phyloP scores from a whole-genome alignment of 2,113 vertebrate species.

The Ochotona curzoniae region DNA sequence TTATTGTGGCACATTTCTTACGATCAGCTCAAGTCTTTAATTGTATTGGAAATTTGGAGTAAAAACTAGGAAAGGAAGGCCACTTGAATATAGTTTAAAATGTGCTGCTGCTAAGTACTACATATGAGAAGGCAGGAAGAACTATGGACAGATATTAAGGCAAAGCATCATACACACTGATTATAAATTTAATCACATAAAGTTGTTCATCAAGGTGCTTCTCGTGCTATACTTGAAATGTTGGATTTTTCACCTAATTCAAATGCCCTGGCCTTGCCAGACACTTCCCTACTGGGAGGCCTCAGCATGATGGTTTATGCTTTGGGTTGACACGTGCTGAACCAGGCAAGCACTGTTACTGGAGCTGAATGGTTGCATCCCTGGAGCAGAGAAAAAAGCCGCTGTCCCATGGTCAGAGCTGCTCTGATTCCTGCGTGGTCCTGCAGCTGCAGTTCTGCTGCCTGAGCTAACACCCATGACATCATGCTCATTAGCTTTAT shows the following conservation, averaged over 20 bases:
- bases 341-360: neutral
- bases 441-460: neutral
- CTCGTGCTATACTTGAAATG: neutral
- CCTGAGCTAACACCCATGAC: neutral
- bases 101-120: no score
- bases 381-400: neutral
- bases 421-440: neutral
- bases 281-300: neutral
- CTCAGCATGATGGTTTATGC: neutral
- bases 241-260: neutral
- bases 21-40: no score
- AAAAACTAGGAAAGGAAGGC: no score
- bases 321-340: neutral
- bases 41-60: no score
- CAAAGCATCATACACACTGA: neutral
- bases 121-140: neutral
- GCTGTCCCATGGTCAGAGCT: rapidly evolving
- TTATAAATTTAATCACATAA: neutral
- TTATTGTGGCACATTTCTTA: no score
- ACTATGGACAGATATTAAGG: neutral
- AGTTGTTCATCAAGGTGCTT: neutral
- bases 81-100: no score
- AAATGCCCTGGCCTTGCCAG: neutral
- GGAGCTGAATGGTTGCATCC: neutral
- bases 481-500: neutral